Evolutionary conservation across 2,888 invertebrate species (phyloP).

Genomic region (Scaeva pyrastri): DNA sequence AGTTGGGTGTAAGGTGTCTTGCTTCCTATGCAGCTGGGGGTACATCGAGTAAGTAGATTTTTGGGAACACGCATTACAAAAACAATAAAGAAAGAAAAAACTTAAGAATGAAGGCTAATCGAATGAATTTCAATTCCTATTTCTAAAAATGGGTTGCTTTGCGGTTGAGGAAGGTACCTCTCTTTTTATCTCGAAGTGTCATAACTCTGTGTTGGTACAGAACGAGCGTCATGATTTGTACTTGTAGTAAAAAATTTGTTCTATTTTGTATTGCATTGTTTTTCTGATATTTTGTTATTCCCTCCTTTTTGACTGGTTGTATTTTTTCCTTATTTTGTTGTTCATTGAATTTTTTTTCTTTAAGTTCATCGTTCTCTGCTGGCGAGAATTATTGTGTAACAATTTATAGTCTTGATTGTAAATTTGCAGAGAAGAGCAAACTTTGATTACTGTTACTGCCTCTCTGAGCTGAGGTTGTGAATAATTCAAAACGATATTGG

Average conservation of each 20-base stretch:
- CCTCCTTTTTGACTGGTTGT: neutral
- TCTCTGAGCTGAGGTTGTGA: neutral
- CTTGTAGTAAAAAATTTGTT: neutral
- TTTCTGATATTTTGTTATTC: neutral
- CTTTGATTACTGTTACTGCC: too few relatives aligned
- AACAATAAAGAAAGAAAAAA: neutral
- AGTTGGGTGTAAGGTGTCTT: neutral
- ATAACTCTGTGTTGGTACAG: neutral
- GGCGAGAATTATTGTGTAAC: constrained; percentile 6
- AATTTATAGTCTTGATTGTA: constrained; percentile 6
- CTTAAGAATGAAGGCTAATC: constrained; percentile 20
- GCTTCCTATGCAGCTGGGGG: neutral
- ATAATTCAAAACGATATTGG: neutral
- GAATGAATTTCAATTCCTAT: constrained; percentile 29
- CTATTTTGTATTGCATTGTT: neutral
- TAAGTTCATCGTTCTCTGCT: constrained; percentile 31
- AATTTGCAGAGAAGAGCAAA: neutral
- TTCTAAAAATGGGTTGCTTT: constrained; percentile 21
- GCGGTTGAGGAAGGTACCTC: neutral
- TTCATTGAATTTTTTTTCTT: neutral
- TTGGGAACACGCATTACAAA: too few relatives aligned
- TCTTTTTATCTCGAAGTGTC: neutral
- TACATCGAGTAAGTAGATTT: too few relatives aligned
- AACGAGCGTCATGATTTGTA: neutral
- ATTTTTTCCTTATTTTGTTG: neutral